Conservation (phyloP, 1,140 invertebrate genomes). For the Thalassaphorura encarpata region DNA sequence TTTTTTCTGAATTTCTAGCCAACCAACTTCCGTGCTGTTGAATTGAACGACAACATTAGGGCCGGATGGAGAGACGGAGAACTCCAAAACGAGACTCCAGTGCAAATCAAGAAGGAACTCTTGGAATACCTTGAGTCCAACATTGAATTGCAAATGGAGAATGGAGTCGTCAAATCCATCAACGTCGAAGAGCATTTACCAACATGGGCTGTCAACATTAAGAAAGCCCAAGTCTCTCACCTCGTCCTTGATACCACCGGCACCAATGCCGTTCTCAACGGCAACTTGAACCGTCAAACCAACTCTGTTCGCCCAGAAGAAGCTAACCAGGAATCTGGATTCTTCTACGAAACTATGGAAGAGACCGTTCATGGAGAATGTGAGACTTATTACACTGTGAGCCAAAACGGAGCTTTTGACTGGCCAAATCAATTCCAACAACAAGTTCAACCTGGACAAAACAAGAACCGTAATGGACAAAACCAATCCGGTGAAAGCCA, state of each 20-base stretch:
- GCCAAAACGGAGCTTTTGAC: constrained; percentile 24
- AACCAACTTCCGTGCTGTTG: constrained; percentile 10
- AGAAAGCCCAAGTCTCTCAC: constrained; percentile 24
- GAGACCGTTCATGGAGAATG: constrained; percentile 19
- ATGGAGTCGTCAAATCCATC: constrained; percentile 23
- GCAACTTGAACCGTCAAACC: constrained; percentile 29
- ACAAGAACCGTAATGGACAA: too few relatives aligned
- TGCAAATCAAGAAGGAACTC: constrained; percentile 6
- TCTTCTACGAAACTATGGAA: constrained; percentile 27
- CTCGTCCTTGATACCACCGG: constrained; percentile 22
- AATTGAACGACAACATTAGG: constrained; percentile 9
- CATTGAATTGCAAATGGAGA: constrained; percentile 6
- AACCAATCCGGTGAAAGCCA: too few relatives aligned
- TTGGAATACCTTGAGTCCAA: constrained; percentile 13
- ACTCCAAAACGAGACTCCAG: constrained; percentile 2
- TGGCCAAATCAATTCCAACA: constrained; percentile 14
- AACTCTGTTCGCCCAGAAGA: constrained; percentile 22
- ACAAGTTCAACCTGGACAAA: constrained; percentile 13
- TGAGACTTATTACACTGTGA: constrained; percentile 28
- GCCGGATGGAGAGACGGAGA: constrained; percentile 21
- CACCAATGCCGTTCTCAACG: constrained; percentile 18
- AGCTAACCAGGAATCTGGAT: constrained; percentile 18
- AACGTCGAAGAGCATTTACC: constrained; percentile 16
- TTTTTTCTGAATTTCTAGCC: background rate
- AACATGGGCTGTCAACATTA: constrained; percentile 22